Percentiles rank a stretch among this genome's conserved stretches.
Evolutionary conservation across 2,888 invertebrate genomes (phyloP).

Genomic region (Oasisia sp.): DNA sequence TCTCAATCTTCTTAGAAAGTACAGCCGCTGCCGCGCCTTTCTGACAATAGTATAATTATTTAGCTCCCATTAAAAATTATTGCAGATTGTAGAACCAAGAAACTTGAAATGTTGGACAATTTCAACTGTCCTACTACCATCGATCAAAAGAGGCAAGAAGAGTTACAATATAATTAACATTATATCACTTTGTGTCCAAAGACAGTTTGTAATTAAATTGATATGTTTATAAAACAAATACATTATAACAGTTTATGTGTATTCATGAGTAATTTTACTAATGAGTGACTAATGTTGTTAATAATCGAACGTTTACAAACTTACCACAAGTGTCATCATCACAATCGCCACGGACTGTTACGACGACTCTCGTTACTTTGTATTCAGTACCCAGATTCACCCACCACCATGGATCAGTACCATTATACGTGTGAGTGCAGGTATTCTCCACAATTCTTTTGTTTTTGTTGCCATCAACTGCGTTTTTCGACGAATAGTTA

Average conservation of each 20-base stretch:
- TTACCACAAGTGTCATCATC: neutral
- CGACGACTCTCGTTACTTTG: neutral
- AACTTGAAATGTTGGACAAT: too few species aligned
- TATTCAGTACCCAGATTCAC: neutral
- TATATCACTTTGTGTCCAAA: neutral
- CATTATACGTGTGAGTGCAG: neutral
- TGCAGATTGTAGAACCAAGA: too few species aligned
- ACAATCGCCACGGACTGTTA: neutral
- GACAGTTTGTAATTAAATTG: neutral
- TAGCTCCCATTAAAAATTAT: too few species aligned
- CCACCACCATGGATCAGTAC: neutral
- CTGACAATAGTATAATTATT: too few species aligned
- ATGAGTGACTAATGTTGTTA: neutral
- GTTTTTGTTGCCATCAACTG: neutral
- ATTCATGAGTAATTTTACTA: too few species aligned
- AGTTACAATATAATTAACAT: too few species aligned
- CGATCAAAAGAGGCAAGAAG: too few species aligned
- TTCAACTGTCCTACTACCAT: too few species aligned
- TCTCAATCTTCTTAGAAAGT: too few species aligned
- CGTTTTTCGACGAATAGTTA: neutral
- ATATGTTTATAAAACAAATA: neutral
- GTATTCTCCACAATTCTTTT: neutral
- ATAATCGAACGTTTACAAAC: neutral
- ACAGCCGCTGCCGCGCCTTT: too few species aligned
- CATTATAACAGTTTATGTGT: neutral